A percentile compares a stretch with the other conserved stretches of the same genome.
These are phyloP conservation scores for Drosophila dunni DNA, from an alignment of 1,140 invertebrate species.

Conservation along the genomic window DNA sequence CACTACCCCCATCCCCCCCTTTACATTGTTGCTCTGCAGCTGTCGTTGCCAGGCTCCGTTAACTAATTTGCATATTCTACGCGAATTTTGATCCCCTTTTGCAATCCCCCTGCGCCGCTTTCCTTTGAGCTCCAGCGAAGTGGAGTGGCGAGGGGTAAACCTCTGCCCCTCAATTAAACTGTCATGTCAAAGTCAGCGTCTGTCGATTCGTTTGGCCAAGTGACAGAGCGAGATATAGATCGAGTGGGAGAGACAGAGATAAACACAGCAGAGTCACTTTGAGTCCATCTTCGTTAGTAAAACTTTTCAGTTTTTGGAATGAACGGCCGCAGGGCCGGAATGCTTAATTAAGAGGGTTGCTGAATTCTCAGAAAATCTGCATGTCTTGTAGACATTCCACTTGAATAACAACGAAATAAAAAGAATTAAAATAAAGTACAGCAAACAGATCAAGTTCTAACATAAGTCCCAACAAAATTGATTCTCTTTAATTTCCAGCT, in stretches of 20 bases:
- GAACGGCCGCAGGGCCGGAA: constrained; percentile 17
- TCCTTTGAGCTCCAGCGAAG: background rate
- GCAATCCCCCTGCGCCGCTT: background rate
- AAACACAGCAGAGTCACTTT: background rate
- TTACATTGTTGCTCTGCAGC: background rate
- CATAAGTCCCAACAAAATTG: background rate
- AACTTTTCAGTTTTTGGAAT: constrained; percentile 20
- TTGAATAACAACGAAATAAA: too few relatives aligned
- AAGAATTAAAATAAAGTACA: too few relatives aligned
- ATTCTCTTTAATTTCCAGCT: background rate
- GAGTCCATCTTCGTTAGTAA: constrained; percentile 31
- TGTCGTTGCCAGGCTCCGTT: constrained; percentile 28
- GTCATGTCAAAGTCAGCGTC: constrained; percentile 76
- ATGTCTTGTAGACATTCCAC: background rate
- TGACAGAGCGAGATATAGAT: background rate
- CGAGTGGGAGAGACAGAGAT: background rate
- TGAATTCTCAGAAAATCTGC: constrained; percentile 2
- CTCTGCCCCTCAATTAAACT: constrained; percentile 74
- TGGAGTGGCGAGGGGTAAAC: background rate
- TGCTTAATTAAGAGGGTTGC: constrained; percentile 3
- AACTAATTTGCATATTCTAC: constrained; percentile 76
- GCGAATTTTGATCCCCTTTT: background rate
- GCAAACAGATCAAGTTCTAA: too few relatives aligned
- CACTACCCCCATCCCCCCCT: background rate
- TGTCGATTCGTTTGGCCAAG: constrained; percentile 45